Conservation (phyloP, 2,113 vertebrate species). For the Trochalopteron elliotii region DNA sequence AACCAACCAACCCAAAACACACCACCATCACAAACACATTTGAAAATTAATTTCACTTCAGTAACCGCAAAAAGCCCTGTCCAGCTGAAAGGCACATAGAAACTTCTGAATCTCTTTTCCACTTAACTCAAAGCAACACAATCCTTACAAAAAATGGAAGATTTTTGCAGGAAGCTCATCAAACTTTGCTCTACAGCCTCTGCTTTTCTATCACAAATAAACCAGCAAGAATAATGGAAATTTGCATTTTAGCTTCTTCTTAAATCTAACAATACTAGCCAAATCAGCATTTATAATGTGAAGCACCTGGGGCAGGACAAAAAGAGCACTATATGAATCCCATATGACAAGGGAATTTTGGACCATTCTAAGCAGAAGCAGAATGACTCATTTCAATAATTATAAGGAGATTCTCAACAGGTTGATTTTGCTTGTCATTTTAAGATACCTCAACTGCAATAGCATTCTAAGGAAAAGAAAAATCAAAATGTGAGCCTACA, state of each 20-base stretch:
- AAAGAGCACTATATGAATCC: rapidly evolving
- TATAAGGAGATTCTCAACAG: not conserved
- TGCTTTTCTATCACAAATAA: not conserved
- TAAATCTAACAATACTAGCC: not conserved
- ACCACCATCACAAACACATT: not conserved
- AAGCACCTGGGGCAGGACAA: not conserved
- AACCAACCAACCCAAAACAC: not conserved
- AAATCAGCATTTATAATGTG: not conserved
- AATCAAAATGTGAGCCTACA: not conserved
- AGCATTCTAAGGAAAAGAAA: not conserved
- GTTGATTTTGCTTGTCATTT: not conserved
- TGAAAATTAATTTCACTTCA: not conserved
- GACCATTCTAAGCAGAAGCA: not conserved
- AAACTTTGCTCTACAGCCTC: not conserved
- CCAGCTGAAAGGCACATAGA: not conserved
- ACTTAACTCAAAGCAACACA: not conserved
- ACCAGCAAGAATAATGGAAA: not conserved
- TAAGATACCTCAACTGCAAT: not conserved
- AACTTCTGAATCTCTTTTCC: not conserved
- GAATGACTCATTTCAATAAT: not conserved
- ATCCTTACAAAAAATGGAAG: not conserved
- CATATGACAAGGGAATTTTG: not conserved
- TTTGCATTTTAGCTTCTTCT: not conserved
- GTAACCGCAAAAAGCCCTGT: not conserved
- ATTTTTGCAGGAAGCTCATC: not conserved